Percentiles rank a stretch among this genome's conserved stretches.
Conservation (phyloP, 1,140 invertebrate genomes). For the Tenebrio molitor region DNA sequence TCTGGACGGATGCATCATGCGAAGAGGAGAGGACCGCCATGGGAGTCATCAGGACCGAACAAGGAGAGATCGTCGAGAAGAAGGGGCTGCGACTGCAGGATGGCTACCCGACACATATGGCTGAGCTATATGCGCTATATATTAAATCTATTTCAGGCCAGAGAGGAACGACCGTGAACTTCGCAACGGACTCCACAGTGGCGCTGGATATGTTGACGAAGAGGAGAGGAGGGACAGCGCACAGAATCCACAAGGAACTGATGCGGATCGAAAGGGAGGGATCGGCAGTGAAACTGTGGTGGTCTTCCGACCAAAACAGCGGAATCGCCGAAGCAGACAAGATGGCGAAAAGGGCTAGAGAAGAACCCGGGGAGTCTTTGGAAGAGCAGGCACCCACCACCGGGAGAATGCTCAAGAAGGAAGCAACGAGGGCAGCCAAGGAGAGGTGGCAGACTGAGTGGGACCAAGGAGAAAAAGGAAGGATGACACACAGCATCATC, state of each 20-base stretch:
- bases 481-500: no score
- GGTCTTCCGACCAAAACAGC: not conserved
- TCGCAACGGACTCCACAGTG: constrained; percentile 11
- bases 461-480: no score
- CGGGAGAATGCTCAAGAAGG: no score
- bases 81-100: not conserved
- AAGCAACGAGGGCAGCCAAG: no score
- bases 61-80: no score
- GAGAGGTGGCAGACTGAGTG: no score
- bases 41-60: no score
- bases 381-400: no score
- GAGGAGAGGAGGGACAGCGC: constrained; percentile 17
- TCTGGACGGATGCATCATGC: not conserved
- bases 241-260: constrained; percentile 1
- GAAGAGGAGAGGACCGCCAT: no score
- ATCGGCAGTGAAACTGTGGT: constrained; percentile 2
- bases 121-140: constrained; percentile 5
- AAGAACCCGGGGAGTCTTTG: not conserved
- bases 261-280: constrained; percentile 3
- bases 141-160: no score
- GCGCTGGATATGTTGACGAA: constrained; percentile 9
- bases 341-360: no score
- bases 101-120: constrained; percentile 13
- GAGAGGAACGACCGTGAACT: not conserved
- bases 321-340: no score